These are phyloP conservation scores for Caenorhabditis brenneri DNA, from an alignment of 1,140 invertebrate species.

Conservation along the genomic window DNA sequence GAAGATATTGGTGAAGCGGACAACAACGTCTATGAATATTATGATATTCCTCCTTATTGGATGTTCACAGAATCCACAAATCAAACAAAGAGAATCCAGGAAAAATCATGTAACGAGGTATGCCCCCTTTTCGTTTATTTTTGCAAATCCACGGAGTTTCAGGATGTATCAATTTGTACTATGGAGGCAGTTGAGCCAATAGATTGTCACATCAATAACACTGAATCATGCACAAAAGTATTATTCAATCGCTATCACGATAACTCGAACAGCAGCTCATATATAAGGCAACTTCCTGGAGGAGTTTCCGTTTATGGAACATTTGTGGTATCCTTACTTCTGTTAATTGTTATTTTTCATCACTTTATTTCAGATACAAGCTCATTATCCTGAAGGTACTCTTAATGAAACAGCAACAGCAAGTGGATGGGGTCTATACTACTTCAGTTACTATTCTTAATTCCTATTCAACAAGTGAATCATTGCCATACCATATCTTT, in stretches of 20 bases:
- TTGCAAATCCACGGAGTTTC: background rate
- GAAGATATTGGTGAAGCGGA: background rate
- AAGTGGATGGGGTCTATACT: background rate
- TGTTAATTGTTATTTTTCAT: too few species aligned
- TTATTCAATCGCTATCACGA: background rate
- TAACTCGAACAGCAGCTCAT: background rate
- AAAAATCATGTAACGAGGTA: background rate
- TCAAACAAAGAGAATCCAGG: background rate
- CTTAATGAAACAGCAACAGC: too few species aligned
- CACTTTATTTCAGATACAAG: too few species aligned
- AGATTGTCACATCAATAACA: background rate
- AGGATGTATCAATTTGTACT: background rate
- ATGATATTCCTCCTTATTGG: background rate
- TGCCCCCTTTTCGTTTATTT: background rate
- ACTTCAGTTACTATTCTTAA: background rate
- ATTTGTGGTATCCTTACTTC: background rate
- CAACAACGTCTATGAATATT: background rate
- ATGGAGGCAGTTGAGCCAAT: background rate
- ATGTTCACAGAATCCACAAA: background rate
- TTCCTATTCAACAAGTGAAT: background rate
- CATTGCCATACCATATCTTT: background rate
- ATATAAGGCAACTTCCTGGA: background rate
- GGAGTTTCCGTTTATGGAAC: background rate
- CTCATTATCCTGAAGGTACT: too few species aligned
- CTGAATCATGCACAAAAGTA: background rate